Percentiles rank a stretch among this genome's conserved stretches.
These are phyloP conservation scores for Leontopithecus rosalia DNA, from an alignment of 2,797 vertebrate species.

Conservation along the genomic window DNA sequence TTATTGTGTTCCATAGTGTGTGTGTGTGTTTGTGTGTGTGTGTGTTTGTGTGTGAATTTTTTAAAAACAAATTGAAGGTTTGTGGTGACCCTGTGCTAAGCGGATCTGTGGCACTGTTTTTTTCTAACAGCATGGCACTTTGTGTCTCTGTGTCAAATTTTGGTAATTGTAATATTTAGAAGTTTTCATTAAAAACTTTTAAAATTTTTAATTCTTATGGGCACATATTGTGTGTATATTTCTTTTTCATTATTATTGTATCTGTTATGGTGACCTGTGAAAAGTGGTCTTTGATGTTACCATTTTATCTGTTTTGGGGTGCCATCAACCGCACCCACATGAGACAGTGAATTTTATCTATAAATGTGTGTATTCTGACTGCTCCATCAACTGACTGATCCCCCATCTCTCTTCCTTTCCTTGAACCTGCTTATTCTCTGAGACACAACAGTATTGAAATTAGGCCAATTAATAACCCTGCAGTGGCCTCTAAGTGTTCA, in stretches of 20 bases:
- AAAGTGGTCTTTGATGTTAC: background rate
- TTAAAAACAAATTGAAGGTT: background rate
- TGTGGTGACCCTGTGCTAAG: background rate
- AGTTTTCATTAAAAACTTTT: background rate
- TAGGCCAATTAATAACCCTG: background rate
- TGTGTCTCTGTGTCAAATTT: background rate
- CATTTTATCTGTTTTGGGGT: background rate
- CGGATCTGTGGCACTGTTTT: background rate
- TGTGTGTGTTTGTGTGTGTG: background rate
- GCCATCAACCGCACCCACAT: background rate
- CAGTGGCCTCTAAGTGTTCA: background rate
- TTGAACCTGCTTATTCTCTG: background rate
- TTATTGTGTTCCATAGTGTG: background rate
- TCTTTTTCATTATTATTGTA: background rate
- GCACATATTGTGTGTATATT: background rate
- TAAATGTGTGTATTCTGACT: background rate
- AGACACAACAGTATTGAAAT: background rate
- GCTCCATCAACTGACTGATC: background rate
- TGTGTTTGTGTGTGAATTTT: background rate
- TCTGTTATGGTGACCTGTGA: background rate
- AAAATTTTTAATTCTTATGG: background rate
- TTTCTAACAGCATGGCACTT: background rate
- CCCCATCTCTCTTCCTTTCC: background rate
- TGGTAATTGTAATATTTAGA: background rate
- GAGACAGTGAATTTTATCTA: background rate